A percentile compares a stretch with the other conserved stretches of the same genome.
Evolutionary conservation across 1,140 invertebrate genomes (phyloP).

Genomic region (Tachypleus tridentatus): DNA sequence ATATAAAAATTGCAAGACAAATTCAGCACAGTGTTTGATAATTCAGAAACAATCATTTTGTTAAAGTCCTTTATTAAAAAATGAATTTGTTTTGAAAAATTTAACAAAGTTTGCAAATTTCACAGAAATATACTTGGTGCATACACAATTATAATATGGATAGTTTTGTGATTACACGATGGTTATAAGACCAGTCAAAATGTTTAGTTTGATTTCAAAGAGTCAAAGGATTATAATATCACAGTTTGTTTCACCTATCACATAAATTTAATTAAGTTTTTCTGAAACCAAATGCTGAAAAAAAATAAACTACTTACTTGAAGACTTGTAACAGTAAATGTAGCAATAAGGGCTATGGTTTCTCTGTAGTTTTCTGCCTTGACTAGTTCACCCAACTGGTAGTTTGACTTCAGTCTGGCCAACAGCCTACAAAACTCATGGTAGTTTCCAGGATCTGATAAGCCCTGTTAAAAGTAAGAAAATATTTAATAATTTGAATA

Average conservation of each 20-base stretch:
- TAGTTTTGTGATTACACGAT: no score
- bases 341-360: conserved; percentile 86
- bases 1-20: no score
- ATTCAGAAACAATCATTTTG: no score
- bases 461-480: conserved; percentile 45
- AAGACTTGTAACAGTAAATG: conserved; percentile 94
- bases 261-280: not conserved
- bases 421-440: conserved; percentile 97
- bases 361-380: conserved; percentile 92
- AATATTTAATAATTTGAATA: not conserved
- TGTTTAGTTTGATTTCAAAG: no score
- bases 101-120: no score
- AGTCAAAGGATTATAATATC: not conserved
- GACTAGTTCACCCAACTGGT: conserved; percentile 90
- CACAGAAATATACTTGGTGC: no score
- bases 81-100: no score
- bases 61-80: no score
- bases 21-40: no score
- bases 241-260: not conserved
- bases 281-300: not conserved
- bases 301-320: conserved; percentile 36
- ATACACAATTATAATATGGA: no score
- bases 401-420: conserved; percentile 92
- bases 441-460: conserved; percentile 88
- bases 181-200: no score